phyloP scores from a whole-genome alignment of 2,113 vertebrate genomes.

The Eolophus roseicapilla region DNA sequence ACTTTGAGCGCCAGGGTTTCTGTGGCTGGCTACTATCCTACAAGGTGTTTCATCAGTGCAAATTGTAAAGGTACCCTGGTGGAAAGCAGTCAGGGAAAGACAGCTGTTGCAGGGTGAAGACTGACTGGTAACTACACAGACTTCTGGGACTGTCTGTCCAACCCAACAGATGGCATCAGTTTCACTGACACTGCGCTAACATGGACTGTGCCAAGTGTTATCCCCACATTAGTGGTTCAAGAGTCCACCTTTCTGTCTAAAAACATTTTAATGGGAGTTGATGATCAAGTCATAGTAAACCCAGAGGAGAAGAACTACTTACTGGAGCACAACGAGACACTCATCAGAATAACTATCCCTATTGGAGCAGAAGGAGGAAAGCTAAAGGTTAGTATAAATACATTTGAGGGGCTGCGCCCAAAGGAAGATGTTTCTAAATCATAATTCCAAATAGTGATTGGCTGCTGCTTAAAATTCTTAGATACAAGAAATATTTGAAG shows the following conservation, averaged over 20 bases:
- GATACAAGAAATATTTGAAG: neutral
- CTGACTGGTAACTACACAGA: neutral
- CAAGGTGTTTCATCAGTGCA: neutral
- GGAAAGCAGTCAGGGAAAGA: neutral
- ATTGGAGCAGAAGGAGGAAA: conserved; percentile 78
- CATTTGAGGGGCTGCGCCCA: neutral
- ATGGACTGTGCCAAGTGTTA: conserved; percentile 78
- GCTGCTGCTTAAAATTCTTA: neutral
- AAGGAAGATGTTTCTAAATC: neutral
- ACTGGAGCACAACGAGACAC: conserved; percentile 48
- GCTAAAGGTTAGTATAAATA: conserved; percentile 47
- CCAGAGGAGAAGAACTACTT: conserved; percentile 58
- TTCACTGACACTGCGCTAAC: conserved; percentile 67
- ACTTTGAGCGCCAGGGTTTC: neutral
- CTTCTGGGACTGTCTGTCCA: neutral
- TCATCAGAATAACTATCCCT: conserved; percentile 74
- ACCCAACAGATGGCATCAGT: conserved; percentile 73
- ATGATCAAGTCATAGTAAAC: conserved; percentile 49
- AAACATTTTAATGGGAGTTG: conserved; percentile 73
- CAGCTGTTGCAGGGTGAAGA: neutral
- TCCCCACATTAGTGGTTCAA: conserved; percentile 73
- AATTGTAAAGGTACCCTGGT: neutral
- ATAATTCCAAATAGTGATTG: neutral
- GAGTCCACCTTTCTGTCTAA: conserved; percentile 52
- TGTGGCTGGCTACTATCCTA: neutral